Evolutionary conservation across 2,888 invertebrate genomes (phyloP).

Genomic region (Diabrotica balteata): DNA sequence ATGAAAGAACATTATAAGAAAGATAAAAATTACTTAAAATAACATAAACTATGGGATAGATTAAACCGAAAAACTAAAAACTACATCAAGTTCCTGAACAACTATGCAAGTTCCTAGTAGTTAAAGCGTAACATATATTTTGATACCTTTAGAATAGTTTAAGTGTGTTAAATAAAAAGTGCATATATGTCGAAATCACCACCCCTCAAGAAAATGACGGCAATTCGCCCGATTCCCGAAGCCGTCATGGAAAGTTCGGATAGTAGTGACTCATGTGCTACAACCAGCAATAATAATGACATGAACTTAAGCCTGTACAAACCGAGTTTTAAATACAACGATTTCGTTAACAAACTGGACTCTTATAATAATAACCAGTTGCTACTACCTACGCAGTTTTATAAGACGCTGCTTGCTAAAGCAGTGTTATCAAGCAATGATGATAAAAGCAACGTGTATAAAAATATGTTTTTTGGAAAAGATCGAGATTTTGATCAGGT

Average conservation of each 20-base stretch:
- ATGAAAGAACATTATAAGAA: neutral
- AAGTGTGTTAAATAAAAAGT: conserved; percentile 21
- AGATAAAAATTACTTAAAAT: conserved; percentile 2
- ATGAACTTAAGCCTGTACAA: conserved; percentile 50
- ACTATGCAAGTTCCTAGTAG: conserved; percentile 40
- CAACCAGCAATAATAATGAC: conserved; percentile 47
- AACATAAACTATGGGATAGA: conserved; percentile 35
- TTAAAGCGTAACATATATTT: conserved; percentile 38
- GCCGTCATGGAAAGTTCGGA: conserved; percentile 57
- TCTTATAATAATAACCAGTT: conserved; percentile 60
- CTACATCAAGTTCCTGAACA: conserved; percentile 29
- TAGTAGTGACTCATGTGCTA: conserved; percentile 57
- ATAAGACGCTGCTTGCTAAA: conserved; percentile 79
- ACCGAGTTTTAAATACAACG: conserved; percentile 55
- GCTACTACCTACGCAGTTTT: conserved; percentile 77
- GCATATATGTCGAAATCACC: conserved; percentile 37
- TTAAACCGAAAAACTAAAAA: conserved; percentile 8
- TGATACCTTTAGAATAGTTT: conserved; percentile 28
- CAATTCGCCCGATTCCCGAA: conserved; percentile 53
- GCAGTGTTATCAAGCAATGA: conserved; percentile 67
- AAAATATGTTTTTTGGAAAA: conserved; percentile 59
- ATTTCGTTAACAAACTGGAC: conserved; percentile 59
- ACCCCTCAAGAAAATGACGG: conserved; percentile 49
- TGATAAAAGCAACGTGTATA: conserved; percentile 58
- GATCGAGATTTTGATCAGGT: conserved; percentile 61